A percentile compares a stretch with the other conserved stretches of the same genome.
Conservation (phyloP, 1,140 invertebrate species). For the Idris sp. region DNA sequence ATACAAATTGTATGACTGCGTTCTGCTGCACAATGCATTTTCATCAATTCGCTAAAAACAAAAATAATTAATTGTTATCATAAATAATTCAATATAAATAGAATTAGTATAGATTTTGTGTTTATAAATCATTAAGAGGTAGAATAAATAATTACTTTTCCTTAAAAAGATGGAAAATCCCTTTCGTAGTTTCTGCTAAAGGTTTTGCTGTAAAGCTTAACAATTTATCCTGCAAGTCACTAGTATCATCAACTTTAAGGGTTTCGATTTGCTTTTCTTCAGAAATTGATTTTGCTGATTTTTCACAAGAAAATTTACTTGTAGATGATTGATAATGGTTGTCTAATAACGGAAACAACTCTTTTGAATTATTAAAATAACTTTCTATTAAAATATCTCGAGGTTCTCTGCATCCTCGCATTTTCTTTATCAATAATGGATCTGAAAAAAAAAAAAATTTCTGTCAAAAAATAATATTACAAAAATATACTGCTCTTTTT, state of each 20-base stretch:
- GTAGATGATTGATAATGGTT: neutral
- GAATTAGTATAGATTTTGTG: too few species aligned
- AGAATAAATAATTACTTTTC: conserved; percentile 96
- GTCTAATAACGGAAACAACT: conserved; percentile 64
- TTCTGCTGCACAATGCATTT: conserved; percentile 83
- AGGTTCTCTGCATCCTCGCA: conserved; percentile 80
- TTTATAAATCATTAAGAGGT: too few species aligned
- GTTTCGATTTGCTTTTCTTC: conserved; percentile 70
- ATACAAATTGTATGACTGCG: conserved; percentile 94
- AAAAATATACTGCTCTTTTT: too few species aligned
- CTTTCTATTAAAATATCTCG: conserved; percentile 83
- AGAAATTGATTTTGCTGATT: conserved; percentile 71
- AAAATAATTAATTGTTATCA: conserved; percentile 18
- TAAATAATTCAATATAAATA: conserved; percentile 5
- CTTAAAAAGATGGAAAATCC: conserved; percentile 97
- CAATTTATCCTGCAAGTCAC: conserved; percentile 82
- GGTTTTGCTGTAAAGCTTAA: conserved; percentile 98
- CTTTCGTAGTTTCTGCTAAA: conserved; percentile 97
- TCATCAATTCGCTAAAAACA: conserved; percentile 80
- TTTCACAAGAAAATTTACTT: conserved; percentile 65
- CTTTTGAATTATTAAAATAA: conserved; percentile 79
- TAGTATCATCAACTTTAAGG: conserved; percentile 68
- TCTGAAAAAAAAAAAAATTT: conserved; percentile 27
- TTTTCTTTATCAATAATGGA: conserved; percentile 71
- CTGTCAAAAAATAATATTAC: too few species aligned